These are phyloP conservation scores for Drosophila limbata DNA, from an alignment of 2,888 invertebrate species.

Conservation along the genomic window DNA sequence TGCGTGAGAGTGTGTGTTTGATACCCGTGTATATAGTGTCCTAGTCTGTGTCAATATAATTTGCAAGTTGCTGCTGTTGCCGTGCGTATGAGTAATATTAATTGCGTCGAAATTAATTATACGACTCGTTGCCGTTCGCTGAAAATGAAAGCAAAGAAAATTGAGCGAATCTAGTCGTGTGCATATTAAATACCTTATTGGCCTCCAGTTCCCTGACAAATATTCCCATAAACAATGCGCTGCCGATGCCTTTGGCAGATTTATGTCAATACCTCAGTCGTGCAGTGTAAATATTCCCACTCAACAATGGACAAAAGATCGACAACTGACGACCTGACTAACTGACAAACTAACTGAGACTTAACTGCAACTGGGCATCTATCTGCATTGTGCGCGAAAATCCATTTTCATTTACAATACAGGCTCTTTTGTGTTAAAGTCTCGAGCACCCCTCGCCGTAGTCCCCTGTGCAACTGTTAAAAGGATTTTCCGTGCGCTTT, in stretches of 20 bases:
- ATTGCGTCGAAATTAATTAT: conserved; percentile 74
- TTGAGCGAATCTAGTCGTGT: conserved; percentile 12
- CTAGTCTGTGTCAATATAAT: conserved; percentile 32
- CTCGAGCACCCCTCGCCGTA: conserved; percentile 5
- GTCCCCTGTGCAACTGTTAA: conserved; percentile 3
- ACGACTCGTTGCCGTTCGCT: conserved; percentile 57
- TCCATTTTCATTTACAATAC: conserved; percentile 65
- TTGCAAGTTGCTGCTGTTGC: conserved; percentile 19
- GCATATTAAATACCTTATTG: conserved; percentile 18
- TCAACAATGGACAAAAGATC: conserved; percentile 9
- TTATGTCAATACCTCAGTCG: conserved; percentile 24
- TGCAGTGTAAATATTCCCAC: conserved; percentile 9
- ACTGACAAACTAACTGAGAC: conserved; percentile 2
- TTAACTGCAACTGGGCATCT: conserved; percentile 9
- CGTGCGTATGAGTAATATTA: conserved; percentile 61
- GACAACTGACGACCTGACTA: conserved; percentile 1
- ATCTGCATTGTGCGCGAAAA: conserved; percentile 66
- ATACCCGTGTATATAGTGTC: conserved; percentile 18
- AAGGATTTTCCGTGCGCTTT: conserved; percentile 49
- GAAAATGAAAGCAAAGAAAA: conserved; percentile 21
- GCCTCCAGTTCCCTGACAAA: conserved; percentile 18
- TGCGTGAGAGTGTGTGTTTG: conserved; percentile 7
- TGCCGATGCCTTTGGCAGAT: conserved; percentile 17
- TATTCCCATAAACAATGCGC: conserved; percentile 16
- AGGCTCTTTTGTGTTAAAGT: conserved; percentile 50